These are phyloP conservation scores for Dasyornis broadbenti DNA, from an alignment of 2,113 vertebrate species.

Conservation along the genomic window DNA sequence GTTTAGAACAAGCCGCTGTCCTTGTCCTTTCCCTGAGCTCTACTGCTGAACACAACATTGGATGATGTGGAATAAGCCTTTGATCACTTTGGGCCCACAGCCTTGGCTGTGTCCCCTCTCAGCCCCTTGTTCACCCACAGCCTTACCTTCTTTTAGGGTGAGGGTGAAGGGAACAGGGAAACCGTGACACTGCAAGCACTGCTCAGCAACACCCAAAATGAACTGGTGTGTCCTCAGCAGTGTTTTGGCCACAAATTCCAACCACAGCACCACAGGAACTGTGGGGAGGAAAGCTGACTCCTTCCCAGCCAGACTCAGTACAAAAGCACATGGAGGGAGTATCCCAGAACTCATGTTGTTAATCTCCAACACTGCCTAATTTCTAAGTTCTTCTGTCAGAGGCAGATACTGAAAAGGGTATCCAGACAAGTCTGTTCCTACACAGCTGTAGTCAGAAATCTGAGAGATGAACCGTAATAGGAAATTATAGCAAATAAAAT, in stretches of 20 bases:
- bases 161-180: not conserved
- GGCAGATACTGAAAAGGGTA: not conserved
- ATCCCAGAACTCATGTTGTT: fast-evolving
- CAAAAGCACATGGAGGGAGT: not conserved
- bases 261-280: not conserved
- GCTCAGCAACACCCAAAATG: not conserved
- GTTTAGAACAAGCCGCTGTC: not conserved
- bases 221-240: not conserved
- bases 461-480: not conserved
- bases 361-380: not conserved
- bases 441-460: not conserved
- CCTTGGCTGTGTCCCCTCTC: not conserved
- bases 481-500: not conserved
- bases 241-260: not conserved
- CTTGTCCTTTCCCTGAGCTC: not conserved
- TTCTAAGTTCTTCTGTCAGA: not conserved
- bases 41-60: not conserved
- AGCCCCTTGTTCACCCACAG: not conserved
- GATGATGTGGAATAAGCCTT: not conserved
- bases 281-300: not conserved
- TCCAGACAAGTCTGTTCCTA: not conserved
- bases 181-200: not conserved
- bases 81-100: not conserved
- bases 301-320: not conserved
- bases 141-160: too few species aligned